Conservation (phyloP, 2,797 vertebrate species). For the Diplodus sargus region DNA sequence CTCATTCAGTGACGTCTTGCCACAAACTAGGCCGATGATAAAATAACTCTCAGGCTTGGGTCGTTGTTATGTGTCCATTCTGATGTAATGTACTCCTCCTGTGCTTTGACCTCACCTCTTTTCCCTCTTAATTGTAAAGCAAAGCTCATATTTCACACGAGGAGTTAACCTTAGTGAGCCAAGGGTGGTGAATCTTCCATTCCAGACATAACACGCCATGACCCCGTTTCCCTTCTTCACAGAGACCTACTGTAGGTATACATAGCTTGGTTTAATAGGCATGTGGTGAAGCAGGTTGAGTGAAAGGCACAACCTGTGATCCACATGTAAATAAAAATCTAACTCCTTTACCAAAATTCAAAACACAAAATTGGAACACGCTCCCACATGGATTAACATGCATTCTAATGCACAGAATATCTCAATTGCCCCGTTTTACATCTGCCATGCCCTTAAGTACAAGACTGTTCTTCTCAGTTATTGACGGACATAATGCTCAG, state of each 20-base stretch:
- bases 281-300: slow-evolving; percentile 30
- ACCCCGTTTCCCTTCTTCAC: not conserved
- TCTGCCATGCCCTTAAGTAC: not conserved
- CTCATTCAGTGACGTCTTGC: slow-evolving; percentile 27
- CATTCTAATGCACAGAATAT: not conserved
- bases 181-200: not conserved
- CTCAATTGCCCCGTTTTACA: not conserved
- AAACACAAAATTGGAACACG: not conserved
- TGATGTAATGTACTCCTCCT: not conserved
- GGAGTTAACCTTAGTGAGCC: slow-evolving; percentile 22
- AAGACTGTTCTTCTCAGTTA: not conserved
- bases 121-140: slow-evolving; percentile 23
- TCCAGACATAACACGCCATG: not conserved
- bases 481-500: not conserved
- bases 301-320: not conserved
- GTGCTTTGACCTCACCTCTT: slow-evolving; percentile 14
- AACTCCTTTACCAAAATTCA: not conserved
- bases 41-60: slow-evolving; percentile 17
- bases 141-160: slow-evolving; percentile 26
- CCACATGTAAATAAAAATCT: not conserved
- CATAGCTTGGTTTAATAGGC: not conserved
- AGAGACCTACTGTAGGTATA: not conserved
- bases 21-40: not conserved
- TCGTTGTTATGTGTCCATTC: slow-evolving; percentile 29
- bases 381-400: not conserved